A percentile compares a stretch with the other conserved stretches of the same genome.
These are phyloP conservation scores for Rhegmatorhina hoffmannsi DNA, from an alignment of 2,113 vertebrate genomes.

Conservation along the genomic window DNA sequence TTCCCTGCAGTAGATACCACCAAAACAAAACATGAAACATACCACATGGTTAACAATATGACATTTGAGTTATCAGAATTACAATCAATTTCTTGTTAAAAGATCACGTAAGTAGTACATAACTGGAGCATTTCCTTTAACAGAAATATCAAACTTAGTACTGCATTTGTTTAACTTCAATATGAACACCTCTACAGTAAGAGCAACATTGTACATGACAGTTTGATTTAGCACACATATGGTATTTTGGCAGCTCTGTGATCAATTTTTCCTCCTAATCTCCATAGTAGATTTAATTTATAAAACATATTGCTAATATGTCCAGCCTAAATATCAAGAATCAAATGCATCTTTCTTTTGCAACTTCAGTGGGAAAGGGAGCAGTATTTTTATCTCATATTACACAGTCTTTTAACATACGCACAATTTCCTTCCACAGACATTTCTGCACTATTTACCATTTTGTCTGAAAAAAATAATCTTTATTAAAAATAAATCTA, in stretches of 20 bases:
- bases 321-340: not conserved
- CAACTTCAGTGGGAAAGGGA: not conserved
- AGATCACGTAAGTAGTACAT: slow-evolving; percentile 8
- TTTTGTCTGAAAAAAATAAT: not conserved
- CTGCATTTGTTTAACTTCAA: slow-evolving; percentile 30
- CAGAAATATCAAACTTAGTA: not conserved
- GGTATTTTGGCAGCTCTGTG: not conserved
- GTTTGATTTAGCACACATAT: not conserved
- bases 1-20: slow-evolving; percentile 51
- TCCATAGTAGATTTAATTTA: not conserved
- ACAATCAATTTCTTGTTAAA: slow-evolving; percentile 24
- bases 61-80: slow-evolving; percentile 36
- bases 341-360: not conserved
- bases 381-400: not conserved
- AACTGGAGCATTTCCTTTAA: not conserved
- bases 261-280: not conserved
- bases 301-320: not conserved
- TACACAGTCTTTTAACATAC: not conserved
- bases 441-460: not conserved
- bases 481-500: not conserved
- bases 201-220: not conserved
- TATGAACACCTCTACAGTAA: not conserved
- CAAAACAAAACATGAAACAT: slow-evolving; percentile 42
- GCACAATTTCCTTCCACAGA: not conserved
- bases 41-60: slow-evolving; percentile 7